A percentile compares a stretch with the other conserved stretches of the same genome.
These are phyloP conservation scores for Characodon lateralis DNA, from an alignment of 2,797 vertebrate species.

Conservation along the genomic window DNA sequence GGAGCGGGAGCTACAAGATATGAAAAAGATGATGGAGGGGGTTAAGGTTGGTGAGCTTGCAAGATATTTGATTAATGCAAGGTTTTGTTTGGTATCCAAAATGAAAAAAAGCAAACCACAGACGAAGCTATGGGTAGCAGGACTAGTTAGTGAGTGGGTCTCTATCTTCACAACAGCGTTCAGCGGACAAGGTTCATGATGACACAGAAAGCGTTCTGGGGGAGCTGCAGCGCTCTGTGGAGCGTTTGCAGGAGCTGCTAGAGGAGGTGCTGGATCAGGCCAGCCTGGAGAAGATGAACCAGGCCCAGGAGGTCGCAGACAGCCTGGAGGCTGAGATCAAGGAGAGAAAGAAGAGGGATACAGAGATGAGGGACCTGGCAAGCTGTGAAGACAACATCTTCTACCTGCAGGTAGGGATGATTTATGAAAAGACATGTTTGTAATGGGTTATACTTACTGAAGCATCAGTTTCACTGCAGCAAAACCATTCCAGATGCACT, in stretches of 20 bases:
- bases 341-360: constrained; percentile 74
- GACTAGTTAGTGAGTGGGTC: not conserved
- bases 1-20: constrained; percentile 80
- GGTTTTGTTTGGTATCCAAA: not conserved
- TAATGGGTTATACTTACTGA: not conserved
- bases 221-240: constrained; percentile 78
- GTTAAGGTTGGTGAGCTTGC: constrained; percentile 69
- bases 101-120: not conserved
- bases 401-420: constrained; percentile 75
- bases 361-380: constrained; percentile 75
- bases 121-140: not conserved
- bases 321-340: constrained; percentile 74
- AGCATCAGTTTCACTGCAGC: too few species aligned
- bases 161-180: constrained; percentile 52
- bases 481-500: not conserved
- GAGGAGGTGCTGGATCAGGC: constrained; percentile 75
- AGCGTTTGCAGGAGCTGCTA: constrained; percentile 78
- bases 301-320: constrained; percentile 73
- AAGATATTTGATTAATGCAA: not conserved
- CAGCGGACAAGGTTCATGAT: constrained; percentile 60
- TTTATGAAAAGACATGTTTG: not conserved
- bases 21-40: constrained; percentile 79
- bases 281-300: constrained; percentile 73
- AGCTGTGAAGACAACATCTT: constrained; percentile 79
- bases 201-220: constrained; percentile 64